Evolutionary conservation across 2,797 vertebrate genomes (phyloP).

Genomic region (Gymnothorax reevesii): DNA sequence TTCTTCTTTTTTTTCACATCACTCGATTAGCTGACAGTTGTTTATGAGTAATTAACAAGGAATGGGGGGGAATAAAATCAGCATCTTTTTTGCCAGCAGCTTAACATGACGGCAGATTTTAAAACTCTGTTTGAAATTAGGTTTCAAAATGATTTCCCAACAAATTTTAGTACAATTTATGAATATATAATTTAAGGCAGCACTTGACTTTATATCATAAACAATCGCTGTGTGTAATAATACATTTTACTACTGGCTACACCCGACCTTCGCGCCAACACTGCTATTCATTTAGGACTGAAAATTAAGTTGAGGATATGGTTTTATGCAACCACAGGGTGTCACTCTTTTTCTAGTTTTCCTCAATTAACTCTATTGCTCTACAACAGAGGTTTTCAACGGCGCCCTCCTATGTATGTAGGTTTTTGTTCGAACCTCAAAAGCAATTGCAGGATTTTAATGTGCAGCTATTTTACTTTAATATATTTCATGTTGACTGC

Average conservation of each 20-base stretch:
- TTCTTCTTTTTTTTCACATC: not conserved
- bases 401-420: too few species aligned
- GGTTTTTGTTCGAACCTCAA: too few species aligned
- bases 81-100: not conserved
- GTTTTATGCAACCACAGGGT: conserved; percentile 47
- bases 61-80: not conserved
- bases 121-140: not conserved
- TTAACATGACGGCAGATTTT: not conserved
- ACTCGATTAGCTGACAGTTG: not conserved
- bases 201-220: too few species aligned
- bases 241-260: not conserved
- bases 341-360: conserved; percentile 42
- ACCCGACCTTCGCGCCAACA: not conserved
- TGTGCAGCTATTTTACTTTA: too few species aligned
- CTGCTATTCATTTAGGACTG: not conserved
- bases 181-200: too few species aligned
- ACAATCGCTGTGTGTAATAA: not conserved
- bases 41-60: not conserved
- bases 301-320: not conserved
- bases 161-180: not conserved
- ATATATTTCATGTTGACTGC: too few species aligned
- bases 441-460: too few species aligned
- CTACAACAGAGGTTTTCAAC: not conserved
- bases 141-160: not conserved
- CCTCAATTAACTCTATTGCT: not conserved